A percentile compares a stretch with the other conserved stretches of the same genome.
Evolutionary conservation across 2,113 vertebrate genomes (phyloP).

Genomic region (Elachura formosa): DNA sequence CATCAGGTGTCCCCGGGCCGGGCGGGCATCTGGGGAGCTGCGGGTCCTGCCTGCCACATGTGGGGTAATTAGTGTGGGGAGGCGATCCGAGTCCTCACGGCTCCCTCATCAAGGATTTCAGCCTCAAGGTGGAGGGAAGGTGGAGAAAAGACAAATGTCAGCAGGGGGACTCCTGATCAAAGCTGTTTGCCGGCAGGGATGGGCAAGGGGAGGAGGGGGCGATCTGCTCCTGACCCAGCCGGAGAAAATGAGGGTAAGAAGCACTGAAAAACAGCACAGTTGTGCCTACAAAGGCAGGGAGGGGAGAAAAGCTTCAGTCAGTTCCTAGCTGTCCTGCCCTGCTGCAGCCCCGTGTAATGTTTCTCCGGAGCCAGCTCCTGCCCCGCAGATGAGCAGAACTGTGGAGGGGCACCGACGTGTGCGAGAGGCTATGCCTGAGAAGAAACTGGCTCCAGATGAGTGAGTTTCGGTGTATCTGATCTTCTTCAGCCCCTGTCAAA

Average conservation of each 20-base stretch:
- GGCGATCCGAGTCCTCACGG: neutral
- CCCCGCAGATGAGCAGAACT: neutral
- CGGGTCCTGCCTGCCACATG: neutral
- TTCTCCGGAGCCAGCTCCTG: neutral
- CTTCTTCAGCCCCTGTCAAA: neutral
- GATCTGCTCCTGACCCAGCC: neutral
- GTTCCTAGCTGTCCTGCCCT: neutral
- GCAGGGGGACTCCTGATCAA: neutral
- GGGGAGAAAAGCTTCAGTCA: neutral
- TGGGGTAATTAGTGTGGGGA: neutral
- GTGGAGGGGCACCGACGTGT: neutral
- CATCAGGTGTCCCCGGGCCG: neutral
- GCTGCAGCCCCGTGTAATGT: neutral
- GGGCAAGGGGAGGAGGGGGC: neutral
- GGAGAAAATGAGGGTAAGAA: neutral
- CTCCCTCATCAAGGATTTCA: neutral
- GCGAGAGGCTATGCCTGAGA: neutral
- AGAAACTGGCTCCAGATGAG: neutral
- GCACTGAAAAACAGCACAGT: neutral
- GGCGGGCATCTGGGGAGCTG: neutral
- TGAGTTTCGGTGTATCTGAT: rapidly evolving
- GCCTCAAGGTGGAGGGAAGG: neutral
- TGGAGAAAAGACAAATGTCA: neutral
- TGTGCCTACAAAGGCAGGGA: neutral
- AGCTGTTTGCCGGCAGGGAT: neutral